Evolutionary conservation across 2,113 vertebrate species (phyloP).

Genomic region (Crotophaga sulcirostris): DNA sequence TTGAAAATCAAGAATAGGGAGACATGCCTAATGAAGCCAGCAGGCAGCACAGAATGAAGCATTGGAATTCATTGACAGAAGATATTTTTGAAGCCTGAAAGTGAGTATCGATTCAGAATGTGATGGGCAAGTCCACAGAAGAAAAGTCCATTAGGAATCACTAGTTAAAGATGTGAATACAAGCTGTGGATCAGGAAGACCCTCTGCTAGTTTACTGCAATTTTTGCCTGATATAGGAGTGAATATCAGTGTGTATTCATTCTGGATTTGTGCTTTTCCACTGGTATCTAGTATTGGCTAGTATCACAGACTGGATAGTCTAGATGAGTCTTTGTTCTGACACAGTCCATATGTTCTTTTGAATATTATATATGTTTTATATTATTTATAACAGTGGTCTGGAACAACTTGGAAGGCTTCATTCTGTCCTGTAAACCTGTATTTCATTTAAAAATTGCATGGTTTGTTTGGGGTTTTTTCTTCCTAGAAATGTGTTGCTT

Average conservation of each 20-base stretch:
- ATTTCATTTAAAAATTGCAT: background rate
- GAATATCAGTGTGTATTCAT: background rate
- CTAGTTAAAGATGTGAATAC: background rate
- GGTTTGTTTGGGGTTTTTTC: rapidly evolving
- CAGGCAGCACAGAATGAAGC: background rate
- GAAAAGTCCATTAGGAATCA: background rate
- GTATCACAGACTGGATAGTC: background rate
- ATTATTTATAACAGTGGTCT: background rate
- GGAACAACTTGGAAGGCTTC: background rate
- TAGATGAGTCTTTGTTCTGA: background rate
- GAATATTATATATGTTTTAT: background rate
- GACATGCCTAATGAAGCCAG: background rate
- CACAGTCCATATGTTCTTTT: background rate
- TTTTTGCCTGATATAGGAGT: background rate
- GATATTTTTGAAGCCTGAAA: background rate
- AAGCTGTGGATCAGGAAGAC: background rate
- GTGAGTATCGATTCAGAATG: background rate
- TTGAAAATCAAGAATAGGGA: background rate
- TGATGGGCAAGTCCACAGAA: background rate
- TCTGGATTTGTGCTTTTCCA: background rate
- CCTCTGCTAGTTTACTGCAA: background rate
- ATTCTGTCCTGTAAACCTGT: background rate
- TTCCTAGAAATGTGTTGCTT: background rate
- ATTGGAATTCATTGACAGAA: background rate
- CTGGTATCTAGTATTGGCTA: background rate